Conservation (phyloP, 2,888 invertebrate genomes). For the Linnaemya vulpina region DNA sequence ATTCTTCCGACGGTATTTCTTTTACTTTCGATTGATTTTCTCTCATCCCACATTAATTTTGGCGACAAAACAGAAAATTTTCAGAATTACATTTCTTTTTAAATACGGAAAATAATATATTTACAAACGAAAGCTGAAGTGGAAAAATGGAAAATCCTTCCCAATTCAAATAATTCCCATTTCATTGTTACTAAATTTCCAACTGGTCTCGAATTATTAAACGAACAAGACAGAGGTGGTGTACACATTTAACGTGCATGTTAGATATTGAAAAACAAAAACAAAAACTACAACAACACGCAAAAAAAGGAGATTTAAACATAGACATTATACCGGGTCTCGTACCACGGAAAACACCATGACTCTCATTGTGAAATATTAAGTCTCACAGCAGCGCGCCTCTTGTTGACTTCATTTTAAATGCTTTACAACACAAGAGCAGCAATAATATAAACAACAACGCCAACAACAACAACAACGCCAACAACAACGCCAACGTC, state of each 20-base stretch:
- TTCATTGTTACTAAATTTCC: neutral
- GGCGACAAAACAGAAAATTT: too few relatives aligned
- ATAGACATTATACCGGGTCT: slow-evolving; percentile 36
- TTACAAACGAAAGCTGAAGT: neutral
- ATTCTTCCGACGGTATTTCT: too few relatives aligned
- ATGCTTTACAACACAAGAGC: slow-evolving; percentile 42
- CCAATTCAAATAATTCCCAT: neutral
- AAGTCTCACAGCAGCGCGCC: slow-evolving; percentile 37
- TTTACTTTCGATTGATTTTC: too few relatives aligned
- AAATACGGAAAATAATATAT: neutral
- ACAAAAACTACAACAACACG: slow-evolving; percentile 20
- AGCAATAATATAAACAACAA: slow-evolving; percentile 37
- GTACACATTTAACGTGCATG: slow-evolving; percentile 23
- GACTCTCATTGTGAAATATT: slow-evolving; percentile 33
- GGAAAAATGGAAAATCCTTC: neutral
- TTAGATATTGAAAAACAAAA: slow-evolving; percentile 29
- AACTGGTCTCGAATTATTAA: neutral
- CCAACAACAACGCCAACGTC: slow-evolving; percentile 17
- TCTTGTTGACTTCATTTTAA: slow-evolving; percentile 70
- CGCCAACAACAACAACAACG: slow-evolving; percentile 11
- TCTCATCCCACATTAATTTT: too few relatives aligned
- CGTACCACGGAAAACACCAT: slow-evolving; percentile 29
- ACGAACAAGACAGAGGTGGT: slow-evolving; percentile 35
- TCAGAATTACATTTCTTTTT: too few relatives aligned
- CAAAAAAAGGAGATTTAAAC: slow-evolving; percentile 35